Evolutionary conservation across 1,140 invertebrate genomes (phyloP).

Genomic region (Probaryconus sp.): DNA sequence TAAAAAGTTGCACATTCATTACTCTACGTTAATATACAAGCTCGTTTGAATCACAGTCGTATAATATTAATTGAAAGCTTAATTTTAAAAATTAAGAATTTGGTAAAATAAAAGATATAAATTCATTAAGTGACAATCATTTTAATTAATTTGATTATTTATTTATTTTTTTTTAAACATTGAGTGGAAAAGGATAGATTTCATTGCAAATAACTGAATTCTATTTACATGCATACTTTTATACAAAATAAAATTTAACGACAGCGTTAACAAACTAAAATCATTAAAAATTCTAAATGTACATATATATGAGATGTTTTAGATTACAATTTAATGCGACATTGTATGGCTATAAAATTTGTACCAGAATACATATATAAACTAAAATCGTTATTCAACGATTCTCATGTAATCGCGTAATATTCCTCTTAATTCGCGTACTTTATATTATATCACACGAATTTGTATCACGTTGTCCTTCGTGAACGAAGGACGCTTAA

Average conservation of each 20-base stretch:
- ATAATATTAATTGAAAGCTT: conserved; percentile 28
- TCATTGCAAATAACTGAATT: too few relatives aligned
- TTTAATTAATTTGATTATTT: too few relatives aligned
- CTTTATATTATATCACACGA: conserved; percentile 54
- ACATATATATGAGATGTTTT: too few relatives aligned
- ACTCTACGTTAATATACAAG: conserved; percentile 17
- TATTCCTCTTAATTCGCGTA: conserved; percentile 32
- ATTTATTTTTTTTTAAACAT: too few relatives aligned
- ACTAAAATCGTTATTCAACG: conserved; percentile 35
- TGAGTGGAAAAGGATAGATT: too few relatives aligned
- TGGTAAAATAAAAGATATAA: too few relatives aligned
- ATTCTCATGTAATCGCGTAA: conserved; percentile 32
- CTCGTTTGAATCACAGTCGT: conserved; percentile 43
- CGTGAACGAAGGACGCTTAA: conserved; percentile 32
- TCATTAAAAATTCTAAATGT: too few relatives aligned
- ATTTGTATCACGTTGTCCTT: conserved; percentile 47
- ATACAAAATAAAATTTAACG: too few relatives aligned
- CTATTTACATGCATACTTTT: too few relatives aligned
- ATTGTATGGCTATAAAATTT: conserved; percentile 22
- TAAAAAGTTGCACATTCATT: too few relatives aligned
- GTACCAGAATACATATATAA: conserved; percentile 36
- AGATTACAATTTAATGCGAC: conserved; percentile 12
- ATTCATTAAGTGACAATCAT: too few relatives aligned
- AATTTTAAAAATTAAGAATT: conserved; percentile 4
- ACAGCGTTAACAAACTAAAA: too few relatives aligned